Evolutionary conservation across 2,888 invertebrate species (phyloP), one percentile per base, ranked within the genome.

Genomic region (Cordilura impudica): DNA sequence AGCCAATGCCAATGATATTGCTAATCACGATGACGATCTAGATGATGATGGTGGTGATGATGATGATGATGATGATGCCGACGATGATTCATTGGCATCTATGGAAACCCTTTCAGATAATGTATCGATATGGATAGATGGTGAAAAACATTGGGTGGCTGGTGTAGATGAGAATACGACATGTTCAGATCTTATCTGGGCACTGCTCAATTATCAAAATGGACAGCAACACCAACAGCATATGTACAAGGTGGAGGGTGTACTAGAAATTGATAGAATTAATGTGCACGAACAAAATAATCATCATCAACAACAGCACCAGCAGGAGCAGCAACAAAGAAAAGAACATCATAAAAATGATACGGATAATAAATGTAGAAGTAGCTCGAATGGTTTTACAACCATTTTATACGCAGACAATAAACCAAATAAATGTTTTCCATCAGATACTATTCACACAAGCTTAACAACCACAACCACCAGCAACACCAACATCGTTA

Each of bases 81-180:
- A 83, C 19, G 82, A 82, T 56, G 85, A 86, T 80, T 85, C 86
- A 12, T 83, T 83, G 47, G 86, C 83, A 39, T 86, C 86, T 23
- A 81, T 84, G 80, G 86, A 87, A 78, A 86, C 85, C 2, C 81
- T 83, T 35, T 85, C 86, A 26, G 93, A 93, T 86, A 94, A 94
- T 87, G 92, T 95, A 45, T 94, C 94, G 8, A 93, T 96, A 81
- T 92, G 95, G 92, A 93, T 96, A 21, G 91, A 93, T 74, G 95
- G 95, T 2, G 94, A 94, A 85, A 94, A 94, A 86, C 92, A 95
- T 84, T 95, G 95, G 95, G 94, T 96, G 73, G 93, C 95, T 1
- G 96, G 96, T 2, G 93, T 96, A 60, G 92, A 93, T 61, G 91
- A 93, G 8, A 92, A 93, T 83, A 96, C 96, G 35, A 95, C 95